phyloP scores from a whole-genome alignment of 1,140 invertebrate genomes.

The Magallana ariakensis region DNA sequence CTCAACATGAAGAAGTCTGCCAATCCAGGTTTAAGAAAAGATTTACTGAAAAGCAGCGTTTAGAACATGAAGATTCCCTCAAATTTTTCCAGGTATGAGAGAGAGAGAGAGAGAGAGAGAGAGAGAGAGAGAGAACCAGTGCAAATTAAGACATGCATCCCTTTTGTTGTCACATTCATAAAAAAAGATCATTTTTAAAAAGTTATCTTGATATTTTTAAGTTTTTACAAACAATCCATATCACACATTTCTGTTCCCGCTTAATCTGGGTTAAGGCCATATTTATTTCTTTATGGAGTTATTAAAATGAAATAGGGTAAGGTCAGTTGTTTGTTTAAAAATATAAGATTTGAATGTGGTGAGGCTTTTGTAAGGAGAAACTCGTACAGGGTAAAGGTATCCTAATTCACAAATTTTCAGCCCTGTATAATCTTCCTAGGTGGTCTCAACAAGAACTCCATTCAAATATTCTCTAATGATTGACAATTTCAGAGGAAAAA shows the following conservation, averaged over 20 bases:
- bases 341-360: conserved; percentile 13
- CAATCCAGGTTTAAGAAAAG: conserved; percentile 66
- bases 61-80: conserved; percentile 76
- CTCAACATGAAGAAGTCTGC: conserved; percentile 67
- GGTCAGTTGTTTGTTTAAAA: conserved; percentile 4
- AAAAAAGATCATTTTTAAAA: too few relatives aligned
- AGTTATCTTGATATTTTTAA: too few relatives aligned
- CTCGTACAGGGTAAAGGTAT: background rate
- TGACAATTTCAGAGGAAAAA: background rate
- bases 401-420: background rate
- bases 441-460: conserved; percentile 4
- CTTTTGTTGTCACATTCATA: too few relatives aligned
- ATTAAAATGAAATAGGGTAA: too few relatives aligned
- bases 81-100: conserved; percentile 72
- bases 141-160: background rate
- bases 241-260: too few relatives aligned
- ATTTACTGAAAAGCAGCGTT: conserved; percentile 64
- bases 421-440: background rate
- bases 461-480: background rate
- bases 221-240: too few relatives aligned
- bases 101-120: background rate
- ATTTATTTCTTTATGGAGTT: too few relatives aligned
- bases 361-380: background rate
- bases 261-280: too few relatives aligned
- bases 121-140: background rate